These are phyloP conservation scores for Toxonevra muliebris DNA, from an alignment of 2,888 invertebrate species.

Conservation along the genomic window DNA sequence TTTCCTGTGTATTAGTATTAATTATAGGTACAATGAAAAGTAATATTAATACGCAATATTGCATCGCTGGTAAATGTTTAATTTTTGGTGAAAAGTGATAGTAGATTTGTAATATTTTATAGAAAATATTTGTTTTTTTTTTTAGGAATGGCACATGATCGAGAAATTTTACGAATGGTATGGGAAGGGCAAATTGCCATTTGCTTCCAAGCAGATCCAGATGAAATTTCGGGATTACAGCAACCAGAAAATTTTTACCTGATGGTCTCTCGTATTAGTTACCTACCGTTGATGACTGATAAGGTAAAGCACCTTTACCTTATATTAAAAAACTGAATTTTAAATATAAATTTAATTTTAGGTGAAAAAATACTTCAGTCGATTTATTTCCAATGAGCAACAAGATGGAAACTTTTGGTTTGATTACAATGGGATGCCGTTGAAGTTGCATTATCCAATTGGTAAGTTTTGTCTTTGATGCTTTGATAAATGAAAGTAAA, in stretches of 20 bases:
- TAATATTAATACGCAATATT: too few relatives aligned
- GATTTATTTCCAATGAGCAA: slow-evolving; percentile 82
- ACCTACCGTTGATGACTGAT: slow-evolving; percentile 93
- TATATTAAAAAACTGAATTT: not conserved
- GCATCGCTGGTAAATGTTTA: too few relatives aligned
- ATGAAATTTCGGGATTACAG: slow-evolving; percentile 88
- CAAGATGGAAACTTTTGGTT: slow-evolving; percentile 93
- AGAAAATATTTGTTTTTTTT: too few relatives aligned
- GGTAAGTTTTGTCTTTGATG: slow-evolving; percentile 50
- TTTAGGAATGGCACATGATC: slow-evolving; percentile 85
- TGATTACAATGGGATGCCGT: slow-evolving; percentile 88
- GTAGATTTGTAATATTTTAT: too few relatives aligned
- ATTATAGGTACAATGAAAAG: too few relatives aligned
- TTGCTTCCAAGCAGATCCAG: slow-evolving; percentile 87
- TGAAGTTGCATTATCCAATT: slow-evolving; percentile 89
- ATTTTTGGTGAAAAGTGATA: too few relatives aligned
- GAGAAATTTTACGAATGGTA: slow-evolving; percentile 91
- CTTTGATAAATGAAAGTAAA: too few relatives aligned
- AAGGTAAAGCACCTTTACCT: slow-evolving; percentile 67
- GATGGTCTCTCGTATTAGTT: slow-evolving; percentile 92
- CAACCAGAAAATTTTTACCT: slow-evolving; percentile 93
- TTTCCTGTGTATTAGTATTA: too few relatives aligned
- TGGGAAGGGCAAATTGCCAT: slow-evolving; percentile 97
- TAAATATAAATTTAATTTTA: slow-evolving; percentile 57
- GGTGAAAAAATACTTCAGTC: slow-evolving; percentile 88